Evolutionary conservation across 2,113 vertebrate species (phyloP).

Genomic region (Bostrychus sinensis): DNA sequence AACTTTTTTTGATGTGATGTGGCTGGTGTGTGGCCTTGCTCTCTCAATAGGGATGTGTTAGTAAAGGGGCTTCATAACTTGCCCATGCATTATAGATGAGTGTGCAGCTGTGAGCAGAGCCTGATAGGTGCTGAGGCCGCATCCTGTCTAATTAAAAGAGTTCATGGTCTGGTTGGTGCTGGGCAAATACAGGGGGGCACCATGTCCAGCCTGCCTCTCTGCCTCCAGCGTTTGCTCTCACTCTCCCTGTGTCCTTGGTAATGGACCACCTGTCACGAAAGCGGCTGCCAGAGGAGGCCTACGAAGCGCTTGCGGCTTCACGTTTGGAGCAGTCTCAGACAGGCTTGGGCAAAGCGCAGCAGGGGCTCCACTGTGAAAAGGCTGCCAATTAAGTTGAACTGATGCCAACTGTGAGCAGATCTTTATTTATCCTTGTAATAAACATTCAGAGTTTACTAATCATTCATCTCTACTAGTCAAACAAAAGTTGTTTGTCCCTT

Average conservation of each 20-base stretch:
- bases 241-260: constrained; percentile 62
- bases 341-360: constrained; percentile 59
- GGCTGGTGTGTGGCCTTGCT: constrained; percentile 41
- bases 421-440: constrained; percentile 75
- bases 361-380: constrained; percentile 65
- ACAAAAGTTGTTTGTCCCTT: constrained; percentile 56
- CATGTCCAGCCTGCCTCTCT: constrained; percentile 42
- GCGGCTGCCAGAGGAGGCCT: constrained; percentile 61
- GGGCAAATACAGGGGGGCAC: constrained; percentile 55
- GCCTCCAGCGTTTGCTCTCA: constrained; percentile 49
- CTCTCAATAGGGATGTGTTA: constrained; percentile 38
- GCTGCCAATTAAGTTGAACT: constrained; percentile 74
- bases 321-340: constrained; percentile 65
- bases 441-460: constrained; percentile 69
- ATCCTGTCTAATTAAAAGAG: constrained; percentile 77
- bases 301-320: constrained; percentile 57
- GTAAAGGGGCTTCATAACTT: constrained; percentile 59
- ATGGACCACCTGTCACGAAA: constrained; percentile 70
- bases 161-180: constrained; percentile 68
- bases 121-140: constrained; percentile 72
- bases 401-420: constrained; percentile 67
- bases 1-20: constrained; percentile 32
- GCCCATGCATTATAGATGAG: constrained; percentile 75
- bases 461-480: constrained; percentile 53
- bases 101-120: constrained; percentile 61